Percentiles rank a stretch among this genome's conserved stretches.
Conservation (phyloP, 2,113 vertebrate species). For the Nycticebus coucang region DNA sequence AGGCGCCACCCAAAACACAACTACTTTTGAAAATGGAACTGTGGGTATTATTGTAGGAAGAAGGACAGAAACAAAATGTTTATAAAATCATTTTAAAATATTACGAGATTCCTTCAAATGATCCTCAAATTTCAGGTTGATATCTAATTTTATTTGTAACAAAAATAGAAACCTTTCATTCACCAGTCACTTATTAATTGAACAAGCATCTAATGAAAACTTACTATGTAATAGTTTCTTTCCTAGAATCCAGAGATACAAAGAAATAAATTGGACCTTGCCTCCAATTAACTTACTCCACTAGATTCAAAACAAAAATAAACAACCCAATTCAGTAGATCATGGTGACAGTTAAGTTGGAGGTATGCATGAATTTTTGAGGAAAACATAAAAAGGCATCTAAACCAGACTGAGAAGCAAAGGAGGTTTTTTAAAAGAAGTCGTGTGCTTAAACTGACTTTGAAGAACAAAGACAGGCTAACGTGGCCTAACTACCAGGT, state of each 20-base stretch:
- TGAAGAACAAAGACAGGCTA: conserved; percentile 17
- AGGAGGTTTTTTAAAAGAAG: background rate
- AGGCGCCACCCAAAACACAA: no score
- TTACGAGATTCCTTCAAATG: background rate
- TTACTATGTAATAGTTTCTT: background rate
- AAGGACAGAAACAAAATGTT: background rate
- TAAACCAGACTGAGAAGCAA: background rate
- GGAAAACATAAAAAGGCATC: background rate
- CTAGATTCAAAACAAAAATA: background rate
- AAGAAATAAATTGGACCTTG: background rate
- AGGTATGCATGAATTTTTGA: background rate
- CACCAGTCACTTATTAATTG: background rate
- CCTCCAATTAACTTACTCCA: background rate
- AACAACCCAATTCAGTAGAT: background rate
- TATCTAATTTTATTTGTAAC: conserved; percentile 26
- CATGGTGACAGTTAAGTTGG: background rate
- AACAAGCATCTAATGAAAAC: conserved; percentile 26
- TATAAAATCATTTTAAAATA: background rate
- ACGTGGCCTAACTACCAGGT: background rate
- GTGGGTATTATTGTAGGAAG: background rate
- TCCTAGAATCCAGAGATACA: background rate
- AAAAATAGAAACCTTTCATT: background rate
- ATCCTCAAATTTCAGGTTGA: background rate
- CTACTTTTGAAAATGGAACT: background rate
- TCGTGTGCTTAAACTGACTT: background rate